Conservation (phyloP, 1,140 invertebrate genomes). For the Drosophila asahinai region DNA sequence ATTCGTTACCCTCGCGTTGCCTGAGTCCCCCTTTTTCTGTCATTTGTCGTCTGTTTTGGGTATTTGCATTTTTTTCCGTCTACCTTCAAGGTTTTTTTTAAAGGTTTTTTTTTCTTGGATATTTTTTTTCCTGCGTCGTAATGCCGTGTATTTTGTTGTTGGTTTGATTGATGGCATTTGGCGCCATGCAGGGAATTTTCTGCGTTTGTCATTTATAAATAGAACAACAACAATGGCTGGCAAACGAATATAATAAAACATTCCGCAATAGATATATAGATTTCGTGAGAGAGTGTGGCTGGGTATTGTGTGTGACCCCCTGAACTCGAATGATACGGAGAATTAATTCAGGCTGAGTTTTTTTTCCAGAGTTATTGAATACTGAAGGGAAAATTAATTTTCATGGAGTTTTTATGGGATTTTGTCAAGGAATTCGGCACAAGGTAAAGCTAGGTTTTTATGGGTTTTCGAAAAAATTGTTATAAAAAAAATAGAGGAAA, state of each 20-base stretch:
- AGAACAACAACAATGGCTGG: constrained; percentile 31
- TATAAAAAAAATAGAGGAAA: not conserved
- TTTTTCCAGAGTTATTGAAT: constrained; percentile 1
- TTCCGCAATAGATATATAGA: constrained; percentile 43
- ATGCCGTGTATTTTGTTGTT: constrained; percentile 45
- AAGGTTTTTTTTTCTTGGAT: constrained; percentile 20
- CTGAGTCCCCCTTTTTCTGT: constrained; percentile 9
- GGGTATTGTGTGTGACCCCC: constrained; percentile 25
- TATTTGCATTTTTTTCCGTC: constrained; percentile 54
- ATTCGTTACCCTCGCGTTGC: constrained; percentile 20
- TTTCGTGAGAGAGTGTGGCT: constrained; percentile 1
- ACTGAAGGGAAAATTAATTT: constrained; percentile 11
- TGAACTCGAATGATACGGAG: constrained; percentile 31
- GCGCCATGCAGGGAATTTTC: constrained; percentile 41
- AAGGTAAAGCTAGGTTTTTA: not conserved
- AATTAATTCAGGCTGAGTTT: constrained; percentile 13
- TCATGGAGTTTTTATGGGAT: not conserved
- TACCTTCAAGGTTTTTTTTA: constrained; percentile 11
- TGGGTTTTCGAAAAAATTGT: not conserved
- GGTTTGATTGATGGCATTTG: constrained; percentile 63
- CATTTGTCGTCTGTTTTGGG: constrained; percentile 30
- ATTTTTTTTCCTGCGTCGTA: constrained; percentile 36
- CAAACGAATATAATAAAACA: constrained; percentile 41
- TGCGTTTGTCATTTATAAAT: constrained; percentile 61
- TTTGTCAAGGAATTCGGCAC: not conserved